Base-by-base conservation (phyloP, 2,113 vertebrate genomes). In the Delphinus delphis region DNA sequence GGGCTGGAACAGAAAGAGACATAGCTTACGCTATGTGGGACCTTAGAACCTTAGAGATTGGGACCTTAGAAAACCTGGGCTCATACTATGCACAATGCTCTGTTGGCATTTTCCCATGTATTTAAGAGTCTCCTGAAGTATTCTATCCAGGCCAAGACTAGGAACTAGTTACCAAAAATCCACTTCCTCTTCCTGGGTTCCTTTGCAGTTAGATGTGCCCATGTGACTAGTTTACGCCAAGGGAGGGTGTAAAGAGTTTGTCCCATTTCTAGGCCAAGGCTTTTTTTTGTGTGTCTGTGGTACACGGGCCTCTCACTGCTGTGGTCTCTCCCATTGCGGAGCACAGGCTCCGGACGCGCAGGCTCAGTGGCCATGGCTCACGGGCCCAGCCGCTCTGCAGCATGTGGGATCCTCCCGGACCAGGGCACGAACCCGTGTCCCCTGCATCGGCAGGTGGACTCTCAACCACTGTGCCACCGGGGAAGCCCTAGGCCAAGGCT, bases 21-120 rank as follows among this genome's bases (percentile, higher is more conserved):
- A 3, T 25, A 58, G n/a, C 23, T 36, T 17, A 21, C 2, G 4
- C 2, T 33, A 47, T 0, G 1, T 0, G 41, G 23, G 21, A 13
- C 44, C 41, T 84, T 13, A 38, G 65, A 58, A 67, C 53, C 53
- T 17, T 53, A 53, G 53, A 53, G 53, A 53, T 0, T 0, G 41
- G 23, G 21, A 17, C 53, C 41, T 84, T 10, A 38, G 65, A 50
- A 67, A 71, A 12, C 26, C 4, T n/a, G 50, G 62, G 73, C 76
- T 62, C 44, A 60, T 36, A 20, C 28, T 3, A 33, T 3, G 31
- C 41, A 8, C 13, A 1, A 18, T 65, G 44, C 47, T 79, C 67
- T 84, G 25, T 28, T 50, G 68, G 50, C 20, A 17, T 77, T 92
- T 53, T 14, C 62, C 63, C 15, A 10, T 7, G 6, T 58, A 11